These are phyloP conservation scores for Alcis repandata DNA, from an alignment of 2,888 invertebrate species.

Conservation along the genomic window DNA sequence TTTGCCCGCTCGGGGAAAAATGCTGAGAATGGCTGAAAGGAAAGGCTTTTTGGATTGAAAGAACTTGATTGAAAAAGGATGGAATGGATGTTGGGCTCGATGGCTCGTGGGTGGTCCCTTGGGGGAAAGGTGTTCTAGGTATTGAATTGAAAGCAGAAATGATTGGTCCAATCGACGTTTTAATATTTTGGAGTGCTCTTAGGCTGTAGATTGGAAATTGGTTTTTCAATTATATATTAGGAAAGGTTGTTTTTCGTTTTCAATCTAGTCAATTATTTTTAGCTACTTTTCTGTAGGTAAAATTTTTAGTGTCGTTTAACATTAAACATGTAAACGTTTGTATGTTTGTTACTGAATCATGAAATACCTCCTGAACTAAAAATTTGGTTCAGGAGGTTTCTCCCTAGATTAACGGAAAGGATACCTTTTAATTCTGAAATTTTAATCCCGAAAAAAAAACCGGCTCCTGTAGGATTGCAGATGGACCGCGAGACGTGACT, in stretches of 20 bases:
- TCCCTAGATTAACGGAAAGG: too few relatives aligned
- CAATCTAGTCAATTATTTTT: neutral
- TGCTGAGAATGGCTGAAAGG: slow-evolving; percentile 33
- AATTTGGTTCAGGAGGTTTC: too few relatives aligned
- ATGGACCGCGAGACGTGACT: too few relatives aligned
- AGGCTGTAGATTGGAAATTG: neutral
- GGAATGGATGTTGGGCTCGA: slow-evolving; percentile 13
- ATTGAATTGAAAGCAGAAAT: slow-evolving; percentile 27
- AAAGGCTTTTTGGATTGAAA: slow-evolving; percentile 36
- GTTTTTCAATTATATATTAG: neutral
- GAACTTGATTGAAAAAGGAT: slow-evolving; percentile 32
- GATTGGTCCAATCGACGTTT: slow-evolving; percentile 14
- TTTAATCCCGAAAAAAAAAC: too few relatives aligned
- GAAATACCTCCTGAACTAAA: too few relatives aligned
- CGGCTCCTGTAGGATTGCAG: too few relatives aligned
- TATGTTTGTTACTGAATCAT: too few relatives aligned
- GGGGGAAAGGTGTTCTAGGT: slow-evolving; percentile 21
- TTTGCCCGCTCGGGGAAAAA: slow-evolving; percentile 37
- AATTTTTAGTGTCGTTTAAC: neutral
- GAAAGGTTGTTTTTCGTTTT: neutral
- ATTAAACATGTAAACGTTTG: too few relatives aligned
- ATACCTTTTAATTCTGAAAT: too few relatives aligned
- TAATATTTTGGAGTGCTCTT: slow-evolving; percentile 4
- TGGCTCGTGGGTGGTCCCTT: slow-evolving; percentile 7
- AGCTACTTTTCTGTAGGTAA: neutral